Evolutionary conservation across 2,113 vertebrate genomes (phyloP), one percentile per base, ranked within the genome.

Genomic region (Tragulus kanchil): DNA sequence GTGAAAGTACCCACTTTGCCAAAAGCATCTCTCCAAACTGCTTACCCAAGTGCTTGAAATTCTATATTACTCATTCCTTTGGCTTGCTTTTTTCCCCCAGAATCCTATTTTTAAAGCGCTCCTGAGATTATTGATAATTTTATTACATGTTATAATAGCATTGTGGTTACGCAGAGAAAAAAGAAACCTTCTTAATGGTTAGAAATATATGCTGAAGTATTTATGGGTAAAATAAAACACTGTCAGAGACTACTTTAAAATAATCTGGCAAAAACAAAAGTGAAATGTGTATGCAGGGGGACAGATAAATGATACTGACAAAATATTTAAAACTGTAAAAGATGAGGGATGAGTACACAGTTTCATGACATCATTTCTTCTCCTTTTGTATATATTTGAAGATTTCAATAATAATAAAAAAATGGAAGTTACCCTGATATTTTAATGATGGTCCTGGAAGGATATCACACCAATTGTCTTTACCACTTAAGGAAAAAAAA

Each of bases 81-180:
- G 87, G 87, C 90, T 95, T 89, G 73, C 65, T 95, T 93, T 95
- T 92, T 77, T 36, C 36, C 36, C 36, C 96, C 78, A 95, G 89
- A 97, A 95, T 81, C 48, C 87, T 97, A 95, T 96, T 97, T 98
- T 97, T 95, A 95, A 97, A 97, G 87, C 95, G 92, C 79, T 95
- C 62, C 90, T 93, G 79, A 97, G 87, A 96, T 93, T 91, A 95
- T 28, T 96, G 93, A 95, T 94, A 96, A 92, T 93, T 96, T 95
- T 97, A 86, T 95, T 96, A 78, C 1, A 5, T 86, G 86, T 91
- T 93, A 89, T 97, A 94, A 96, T 90, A 85, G 78, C 93, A 93
- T 69, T 86, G 87, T 54, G 36, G 62, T 96, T 89, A 90, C 61
- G 45, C 13, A 96, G 71, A 64, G 3, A 48, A 85, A 58, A 88